A percentile compares a stretch with the other conserved stretches of the same genome.
Evolutionary conservation across 2,797 vertebrate genomes (phyloP).

Genomic region (Lerista edwardsae): DNA sequence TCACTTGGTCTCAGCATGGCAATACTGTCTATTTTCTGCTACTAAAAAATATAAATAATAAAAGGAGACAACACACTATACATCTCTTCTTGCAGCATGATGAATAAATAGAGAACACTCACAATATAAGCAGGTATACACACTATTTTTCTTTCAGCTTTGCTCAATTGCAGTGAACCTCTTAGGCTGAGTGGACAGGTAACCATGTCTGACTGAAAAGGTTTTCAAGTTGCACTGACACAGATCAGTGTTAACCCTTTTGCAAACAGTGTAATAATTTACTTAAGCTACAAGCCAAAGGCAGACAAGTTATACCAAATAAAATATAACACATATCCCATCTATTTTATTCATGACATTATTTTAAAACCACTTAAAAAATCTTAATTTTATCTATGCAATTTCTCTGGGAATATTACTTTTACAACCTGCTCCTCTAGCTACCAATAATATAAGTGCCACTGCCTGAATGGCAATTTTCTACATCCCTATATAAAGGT

Average conservation of each 20-base stretch:
- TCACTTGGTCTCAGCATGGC: not conserved
- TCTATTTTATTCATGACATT: not conserved
- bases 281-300: too few relatives aligned
- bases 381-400: not conserved
- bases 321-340: not conserved
- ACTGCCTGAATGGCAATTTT: not conserved
- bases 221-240: not conserved
- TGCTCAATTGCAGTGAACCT: not conserved
- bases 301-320: too few relatives aligned
- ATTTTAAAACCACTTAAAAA: not conserved
- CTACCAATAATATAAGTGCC: not conserved
- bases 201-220: not conserved
- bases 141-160: not conserved
- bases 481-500: not conserved
- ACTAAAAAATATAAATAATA: not conserved
- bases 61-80: not conserved
- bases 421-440: not conserved
- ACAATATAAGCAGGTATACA: too few relatives aligned
- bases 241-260: too few relatives aligned
- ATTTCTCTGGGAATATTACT: not conserved
- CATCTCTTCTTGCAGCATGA: not conserved
- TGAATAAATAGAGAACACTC: not conserved
- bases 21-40: not conserved
- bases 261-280: too few relatives aligned
- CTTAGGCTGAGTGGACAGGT: not conserved